phyloP scores from a whole-genome alignment of 1,140 invertebrate species.

The Andricus grossulariae region DNA sequence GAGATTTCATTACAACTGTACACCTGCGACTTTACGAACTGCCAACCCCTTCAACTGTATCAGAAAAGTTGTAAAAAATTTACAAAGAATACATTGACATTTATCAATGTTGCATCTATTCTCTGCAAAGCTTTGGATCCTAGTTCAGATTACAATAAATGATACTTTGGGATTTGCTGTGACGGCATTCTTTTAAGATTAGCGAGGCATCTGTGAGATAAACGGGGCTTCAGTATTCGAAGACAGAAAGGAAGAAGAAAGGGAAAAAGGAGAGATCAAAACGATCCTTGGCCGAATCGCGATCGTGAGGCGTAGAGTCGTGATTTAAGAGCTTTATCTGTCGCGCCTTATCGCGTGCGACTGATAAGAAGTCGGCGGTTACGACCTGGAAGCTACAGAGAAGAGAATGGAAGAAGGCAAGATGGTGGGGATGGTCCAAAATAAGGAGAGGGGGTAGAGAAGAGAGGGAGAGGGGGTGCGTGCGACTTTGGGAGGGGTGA shows the following conservation, averaged over 20 bases:
- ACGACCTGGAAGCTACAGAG: slow-evolving; percentile 33
- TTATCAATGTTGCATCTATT: no score
- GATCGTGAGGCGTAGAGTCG: slow-evolving; percentile 45
- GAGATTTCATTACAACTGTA: no score
- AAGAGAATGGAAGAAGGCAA: slow-evolving; percentile 26
- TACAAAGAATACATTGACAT: no score
- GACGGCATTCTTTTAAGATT: background rate
- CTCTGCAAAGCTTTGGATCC: no score
- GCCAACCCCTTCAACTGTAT: no score
- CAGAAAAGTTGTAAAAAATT: no score
- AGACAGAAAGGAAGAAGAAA: background rate
- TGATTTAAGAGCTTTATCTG: slow-evolving; percentile 61
- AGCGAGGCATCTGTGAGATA: background rate
- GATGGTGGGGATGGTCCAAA: slow-evolving; percentile 31
- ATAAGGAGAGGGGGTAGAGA: slow-evolving; percentile 25
- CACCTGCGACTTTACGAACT: no score
- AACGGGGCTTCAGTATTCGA: background rate
- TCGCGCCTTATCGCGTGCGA: slow-evolving; percentile 58
- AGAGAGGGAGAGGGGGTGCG: slow-evolving; percentile 36
- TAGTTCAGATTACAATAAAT: no score
- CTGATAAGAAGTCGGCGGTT: slow-evolving; percentile 59
- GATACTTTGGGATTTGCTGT: no score
- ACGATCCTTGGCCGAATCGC: slow-evolving; percentile 31
- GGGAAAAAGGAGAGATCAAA: slow-evolving; percentile 21
- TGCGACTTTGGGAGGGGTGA: slow-evolving; percentile 24